Evolutionary conservation across 2,797 vertebrate genomes (phyloP), one percentile per base, ranked within the genome.

Genomic region (Momotus momota): DNA sequence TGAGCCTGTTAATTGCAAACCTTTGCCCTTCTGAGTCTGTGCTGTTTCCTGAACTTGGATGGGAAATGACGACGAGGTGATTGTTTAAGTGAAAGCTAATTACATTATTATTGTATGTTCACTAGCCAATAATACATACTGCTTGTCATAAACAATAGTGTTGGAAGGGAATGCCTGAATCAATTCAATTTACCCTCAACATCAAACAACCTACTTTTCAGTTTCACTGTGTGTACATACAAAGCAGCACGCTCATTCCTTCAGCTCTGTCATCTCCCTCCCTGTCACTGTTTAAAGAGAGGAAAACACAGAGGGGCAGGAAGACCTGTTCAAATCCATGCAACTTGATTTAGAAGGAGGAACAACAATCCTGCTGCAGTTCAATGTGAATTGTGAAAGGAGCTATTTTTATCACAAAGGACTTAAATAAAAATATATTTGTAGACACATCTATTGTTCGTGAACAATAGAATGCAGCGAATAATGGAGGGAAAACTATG

Each of bases 361-460:
- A 45, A 14, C 31, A 41, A 77, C n/a, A 33, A 54, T 72, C 58
- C 71, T 78, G 58, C 31, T 81, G 58, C 33, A 45, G 9, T 62
- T 82, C 33, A 11, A 2, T 23, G 60, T 57, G 70, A 94, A 86
- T 85, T 93, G 71, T 86, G 60, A 83, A 64, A 87, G 60, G 29
- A 67, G 52, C 77, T 97, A 94, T 94, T 96, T 96, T 95, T 89
- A 54, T 91, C 81, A 72, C 86, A 85, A 92, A 78, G 9, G 48
- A 10, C 54, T 81, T 77, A n/a, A 71, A 80, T 80, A 81, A 93
- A 94, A 89, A 71, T 92, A 64, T 83, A 80, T 65, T 91, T 94
- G 43, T 91, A 92, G 95, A 81, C 35, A 80, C 46, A 45, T 70
- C 81, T 85, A 95, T 95, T 97, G 93, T 96, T 97, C 89, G 52